A percentile compares a stretch with the other conserved stretches of the same genome.
phyloP scores from a whole-genome alignment of 2,113 vertebrate species.

The Anoura caudifer region DNA sequence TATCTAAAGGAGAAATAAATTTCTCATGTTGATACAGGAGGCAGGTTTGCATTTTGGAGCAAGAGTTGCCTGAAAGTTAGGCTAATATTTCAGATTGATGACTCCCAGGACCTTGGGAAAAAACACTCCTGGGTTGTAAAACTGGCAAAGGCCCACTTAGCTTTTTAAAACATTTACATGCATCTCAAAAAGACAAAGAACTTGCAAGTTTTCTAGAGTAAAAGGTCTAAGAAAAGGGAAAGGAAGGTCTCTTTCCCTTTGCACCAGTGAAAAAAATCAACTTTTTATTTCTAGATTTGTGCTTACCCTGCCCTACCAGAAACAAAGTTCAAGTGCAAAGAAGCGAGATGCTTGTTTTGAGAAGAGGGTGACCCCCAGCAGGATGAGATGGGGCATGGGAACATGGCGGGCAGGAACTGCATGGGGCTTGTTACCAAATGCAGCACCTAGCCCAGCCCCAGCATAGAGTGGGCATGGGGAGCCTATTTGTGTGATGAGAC shows the following conservation, averaged over 20 bases:
- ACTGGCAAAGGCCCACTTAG: background rate
- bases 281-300: background rate
- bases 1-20: background rate
- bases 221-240: background rate
- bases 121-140: background rate
- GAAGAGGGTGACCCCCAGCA: background rate
- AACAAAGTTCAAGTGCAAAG: background rate
- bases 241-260: background rate
- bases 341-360: background rate
- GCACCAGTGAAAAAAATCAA: background rate
- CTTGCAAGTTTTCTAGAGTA: background rate
- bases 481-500: background rate
- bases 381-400: no score
- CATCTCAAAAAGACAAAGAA: background rate
- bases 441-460: background rate
- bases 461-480: accelerated
- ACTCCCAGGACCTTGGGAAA: background rate
- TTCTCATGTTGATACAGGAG: background rate
- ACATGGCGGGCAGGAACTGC: background rate
- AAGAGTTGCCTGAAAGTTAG: background rate
- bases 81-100: background rate
- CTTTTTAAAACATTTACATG: background rate
- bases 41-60: background rate
- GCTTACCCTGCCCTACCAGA: no score
- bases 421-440: background rate